A percentile compares a stretch with the other conserved stretches of the same genome.
These are phyloP conservation scores for Schizaphis graminum DNA, from an alignment of 2,888 invertebrate genomes.

Conservation along the genomic window DNA sequence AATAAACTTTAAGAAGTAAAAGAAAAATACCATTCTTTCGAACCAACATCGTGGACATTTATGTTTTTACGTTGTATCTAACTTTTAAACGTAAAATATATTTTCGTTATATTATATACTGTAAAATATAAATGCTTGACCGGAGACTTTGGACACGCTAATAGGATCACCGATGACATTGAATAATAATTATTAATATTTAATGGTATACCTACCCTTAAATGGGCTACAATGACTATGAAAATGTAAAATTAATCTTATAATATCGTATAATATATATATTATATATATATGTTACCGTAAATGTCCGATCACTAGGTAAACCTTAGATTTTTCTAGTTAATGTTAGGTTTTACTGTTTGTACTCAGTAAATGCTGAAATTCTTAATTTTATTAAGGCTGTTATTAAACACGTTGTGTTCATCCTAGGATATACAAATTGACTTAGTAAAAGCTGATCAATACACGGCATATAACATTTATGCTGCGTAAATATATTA, in stretches of 20 bases:
- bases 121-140: not conserved
- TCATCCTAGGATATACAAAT: no score
- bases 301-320: no score
- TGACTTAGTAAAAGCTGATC: no score
- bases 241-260: not conserved
- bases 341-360: no score
- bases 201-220: not conserved
- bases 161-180: not conserved
- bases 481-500: no score
- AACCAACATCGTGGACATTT: not conserved
- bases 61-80: not conserved
- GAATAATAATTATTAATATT: not conserved
- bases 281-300: no score
- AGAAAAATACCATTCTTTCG: not conserved
- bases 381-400: no score
- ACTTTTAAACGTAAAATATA: not conserved
- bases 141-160: not conserved
- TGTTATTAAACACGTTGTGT: no score
- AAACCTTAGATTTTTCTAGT: no score
- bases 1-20: conserved; percentile 8
- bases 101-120: not conserved
- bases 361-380: no score
- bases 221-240: not conserved
- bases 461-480: no score
- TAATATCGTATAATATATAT: not conserved